These are phyloP conservation scores for Hydractinia echinata DNA, from an alignment of 30 jellyfish, hydroid and myxozoan genomes.

Conservation along the genomic window DNA sequence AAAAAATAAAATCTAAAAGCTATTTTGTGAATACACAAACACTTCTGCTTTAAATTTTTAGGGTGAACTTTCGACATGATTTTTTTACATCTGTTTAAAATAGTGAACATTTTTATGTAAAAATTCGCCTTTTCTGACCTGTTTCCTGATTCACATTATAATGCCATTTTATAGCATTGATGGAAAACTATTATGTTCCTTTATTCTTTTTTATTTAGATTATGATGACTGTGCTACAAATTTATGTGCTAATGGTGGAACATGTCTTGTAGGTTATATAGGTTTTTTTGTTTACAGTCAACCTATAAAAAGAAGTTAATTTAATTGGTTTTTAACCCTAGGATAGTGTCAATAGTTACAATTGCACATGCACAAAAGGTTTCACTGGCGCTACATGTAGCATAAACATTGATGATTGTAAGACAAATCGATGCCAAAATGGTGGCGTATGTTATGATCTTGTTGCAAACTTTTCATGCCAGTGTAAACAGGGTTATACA, in stretches of 20 bases:
- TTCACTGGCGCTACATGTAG: slow-evolving; percentile 18
- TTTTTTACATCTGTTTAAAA: too few species aligned
- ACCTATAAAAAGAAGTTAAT: too few species aligned
- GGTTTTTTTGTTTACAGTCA: too few species aligned
- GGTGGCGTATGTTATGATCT: slow-evolving; percentile 84
- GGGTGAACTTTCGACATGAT: too few species aligned
- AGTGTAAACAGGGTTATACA: slow-evolving; percentile 62
- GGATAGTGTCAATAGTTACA: slow-evolving; percentile 24
- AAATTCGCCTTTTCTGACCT: too few species aligned
- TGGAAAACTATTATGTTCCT: not conserved
- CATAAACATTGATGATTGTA: slow-evolving; percentile 76
- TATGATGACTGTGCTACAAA: slow-evolving; percentile 73
- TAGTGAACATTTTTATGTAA: too few species aligned
- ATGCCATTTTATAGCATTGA: too few species aligned
- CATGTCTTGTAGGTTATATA: slow-evolving; percentile 23
- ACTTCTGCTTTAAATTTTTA: too few species aligned
- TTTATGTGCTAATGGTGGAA: slow-evolving; percentile 68
- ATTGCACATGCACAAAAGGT: slow-evolving; percentile 26
- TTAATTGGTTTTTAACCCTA: not conserved
- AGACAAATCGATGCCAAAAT: slow-evolving; percentile 55
- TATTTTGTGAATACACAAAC: too few species aligned
- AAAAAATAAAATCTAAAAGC: too few species aligned
- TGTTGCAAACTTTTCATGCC: slow-evolving; percentile 57
- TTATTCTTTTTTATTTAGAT: slow-evolving; percentile 53
- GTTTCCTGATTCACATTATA: too few species aligned